phyloP scores from a whole-genome alignment of 1,140 invertebrate species.

The Lethrus apterus region DNA sequence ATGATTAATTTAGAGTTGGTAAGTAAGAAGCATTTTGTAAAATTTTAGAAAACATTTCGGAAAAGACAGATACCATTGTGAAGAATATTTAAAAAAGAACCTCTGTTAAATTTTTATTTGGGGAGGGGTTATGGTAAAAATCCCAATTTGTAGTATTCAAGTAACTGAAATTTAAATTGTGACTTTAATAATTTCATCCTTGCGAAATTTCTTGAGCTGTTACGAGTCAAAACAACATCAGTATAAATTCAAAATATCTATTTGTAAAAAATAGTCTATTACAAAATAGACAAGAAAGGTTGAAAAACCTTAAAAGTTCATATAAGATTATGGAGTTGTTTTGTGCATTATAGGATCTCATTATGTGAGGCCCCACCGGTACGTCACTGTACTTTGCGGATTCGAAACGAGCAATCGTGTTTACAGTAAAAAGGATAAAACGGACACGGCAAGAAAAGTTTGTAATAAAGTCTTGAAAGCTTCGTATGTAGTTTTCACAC shows the following conservation, averaged over 20 bases:
- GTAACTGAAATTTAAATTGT: too few relatives aligned
- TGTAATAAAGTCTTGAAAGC: neutral
- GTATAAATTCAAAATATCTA: neutral
- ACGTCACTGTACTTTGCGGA: constrained; percentile 6
- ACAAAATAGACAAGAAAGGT: constrained; percentile 1
- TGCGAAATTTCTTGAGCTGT: neutral
- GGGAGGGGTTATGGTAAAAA: too few relatives aligned
- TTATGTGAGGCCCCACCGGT: constrained; percentile 1
- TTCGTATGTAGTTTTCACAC: neutral
- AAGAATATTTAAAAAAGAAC: too few relatives aligned
- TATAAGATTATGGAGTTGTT: constrained; percentile 11
- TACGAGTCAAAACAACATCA: neutral
- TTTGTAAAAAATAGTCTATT: constrained; percentile 1
- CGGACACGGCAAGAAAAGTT: neutral
- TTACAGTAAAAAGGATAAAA: neutral
- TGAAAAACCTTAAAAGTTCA: constrained; percentile 6
- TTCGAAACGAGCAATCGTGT: constrained; percentile 3
- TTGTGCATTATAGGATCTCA: constrained; percentile 8
- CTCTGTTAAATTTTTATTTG: too few relatives aligned
- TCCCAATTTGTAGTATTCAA: too few relatives aligned
- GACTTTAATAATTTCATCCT: neutral
- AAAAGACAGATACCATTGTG: too few relatives aligned
- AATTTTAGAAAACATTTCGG: too few relatives aligned
- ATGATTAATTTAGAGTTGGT: too few relatives aligned
- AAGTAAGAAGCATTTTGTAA: too few relatives aligned